Evolutionary conservation across 2,888 invertebrate genomes (phyloP), one percentile per base, ranked within the genome.

Genomic region (Scaptomyza reducta): DNA sequence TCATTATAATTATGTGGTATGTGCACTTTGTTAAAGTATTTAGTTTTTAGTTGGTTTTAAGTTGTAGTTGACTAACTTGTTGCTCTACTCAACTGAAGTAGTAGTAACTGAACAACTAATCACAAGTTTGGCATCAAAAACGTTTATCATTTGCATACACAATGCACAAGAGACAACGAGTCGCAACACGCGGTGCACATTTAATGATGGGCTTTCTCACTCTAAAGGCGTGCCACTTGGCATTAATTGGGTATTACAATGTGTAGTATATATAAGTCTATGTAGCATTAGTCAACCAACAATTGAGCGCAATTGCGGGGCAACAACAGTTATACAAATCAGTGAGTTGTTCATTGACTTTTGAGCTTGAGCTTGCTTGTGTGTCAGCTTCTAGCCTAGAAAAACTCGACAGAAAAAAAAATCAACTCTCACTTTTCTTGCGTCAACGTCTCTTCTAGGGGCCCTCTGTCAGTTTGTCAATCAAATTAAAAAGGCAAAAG

Each of bases 391-490:
- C 77, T 69, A 54, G 25, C 50, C 40, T n/a, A 16, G 38, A 45
- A 11, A 31, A 49, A n/a, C 7, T 6, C 38, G 9, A 14, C 35
- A 35, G 3, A 1, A n/a, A 35, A 44, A 66, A 73, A 31, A 18
- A 18, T 14, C 2, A 38, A 38, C 83, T 83, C 83, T 81, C 86
- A 74, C 84, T 74, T 70, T 78, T 65, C 35, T 57, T 49, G 62
- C 62, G 49, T 50, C 50, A 49, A 56, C 41, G 27, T 40, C 76
- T 50, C 76, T 75, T 75, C 74, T 71, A 66, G 66, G 47, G 42
- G 27, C 47, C 31, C 44, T 47, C 14, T 85, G 79, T 74, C 77
- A 68, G 67, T 56, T 63, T 81, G 85, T 87, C 81, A 77, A 79
- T 81, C 83, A 81, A 68, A 66, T 42, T 44, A 25, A 14, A 40